Evolutionary conservation across 2,113 vertebrate species (phyloP), one percentile per base, ranked within the genome.

Genomic region (Chionomys nivalis): DNA sequence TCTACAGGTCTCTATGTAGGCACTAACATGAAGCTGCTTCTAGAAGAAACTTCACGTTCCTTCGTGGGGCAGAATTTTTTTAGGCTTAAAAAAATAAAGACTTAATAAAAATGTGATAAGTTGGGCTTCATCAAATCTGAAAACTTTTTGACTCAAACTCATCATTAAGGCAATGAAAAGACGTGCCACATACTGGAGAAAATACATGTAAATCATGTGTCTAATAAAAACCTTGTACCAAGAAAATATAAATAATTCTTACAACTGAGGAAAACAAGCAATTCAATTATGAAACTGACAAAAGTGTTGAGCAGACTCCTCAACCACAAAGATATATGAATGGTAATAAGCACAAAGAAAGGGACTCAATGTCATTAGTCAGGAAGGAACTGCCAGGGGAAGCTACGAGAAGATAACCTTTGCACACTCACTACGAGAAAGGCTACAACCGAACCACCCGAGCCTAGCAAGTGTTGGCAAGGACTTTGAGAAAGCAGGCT

Each of bases 151-250:
- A 68, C n/a, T 86, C 23, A 66, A 68, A 52, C 82, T 47, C 3
- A 78, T 17, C 26, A 66, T 36, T 87, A 58, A 89, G 17, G 13
- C 77, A 77, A 92, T 91, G 47, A 91, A 94, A 95, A 77, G 65
- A 78, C 13, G 65, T 58, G 44, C 6, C 47, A 91, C 8, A 81
- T 23, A 73, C 3, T 36, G 33, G 21, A 94, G 39, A 94, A 76
- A 90, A 93, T 77, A 23, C 4, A 61, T 70, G 21, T 77, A 86
- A 89, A 75, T 90, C 47, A 28, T 61, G 87, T 65, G 61, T 78
- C 39, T 93, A 87, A 95, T 82, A 70, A 91, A 96, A 61, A 14
- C 52, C 68, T 91, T 91, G 7, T 77, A 89, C n/a, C 28, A 49
- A 68, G 2, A 63, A 87, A 68, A 73, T 39, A 65, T 36, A 78